A percentile compares a stretch with the other conserved stretches of the same genome.
Evolutionary conservation across 2,797 vertebrate genomes (phyloP).

Genomic region (Clarias platycephalus): DNA sequence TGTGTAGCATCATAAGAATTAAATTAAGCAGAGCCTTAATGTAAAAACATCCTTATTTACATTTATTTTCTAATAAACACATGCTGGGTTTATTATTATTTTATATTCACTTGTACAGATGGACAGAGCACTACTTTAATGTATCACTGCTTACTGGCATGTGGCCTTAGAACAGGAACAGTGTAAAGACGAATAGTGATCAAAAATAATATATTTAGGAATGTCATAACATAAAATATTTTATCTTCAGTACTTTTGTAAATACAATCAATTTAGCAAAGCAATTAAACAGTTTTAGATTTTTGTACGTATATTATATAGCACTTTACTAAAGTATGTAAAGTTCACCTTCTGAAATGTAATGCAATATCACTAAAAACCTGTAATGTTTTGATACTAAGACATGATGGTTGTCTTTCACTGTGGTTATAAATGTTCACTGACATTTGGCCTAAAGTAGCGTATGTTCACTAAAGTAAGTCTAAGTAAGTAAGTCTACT

Average conservation of each 20-base stretch:
- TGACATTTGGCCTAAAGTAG: not conserved
- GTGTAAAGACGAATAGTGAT: constrained; percentile 28
- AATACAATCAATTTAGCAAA: not conserved
- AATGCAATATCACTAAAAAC: constrained; percentile 1
- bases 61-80: constrained; percentile 65
- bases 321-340: constrained; percentile 33
- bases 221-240: constrained; percentile 11
- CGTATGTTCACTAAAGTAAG: not conserved
- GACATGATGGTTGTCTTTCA: not conserved
- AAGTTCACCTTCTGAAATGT: constrained; percentile 35
- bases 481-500: not conserved
- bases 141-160: constrained; percentile 34
- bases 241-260: constrained; percentile 13
- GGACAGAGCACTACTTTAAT: constrained; percentile 57
- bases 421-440: not conserved
- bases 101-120: constrained; percentile 61
- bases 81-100: constrained; percentile 58
- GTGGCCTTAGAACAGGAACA: constrained; percentile 41
- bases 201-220: constrained; percentile 30
- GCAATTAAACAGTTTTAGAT: not conserved
- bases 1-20: constrained; percentile 71
- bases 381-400: constrained; percentile 17
- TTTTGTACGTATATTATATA: constrained; percentile 30
- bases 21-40: constrained; percentile 83
- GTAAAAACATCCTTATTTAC: constrained; percentile 76